A percentile compares a stretch with the other conserved stretches of the same genome.
Evolutionary conservation across 2,113 vertebrate species (phyloP).

Genomic region (Ellobius talpinus): DNA sequence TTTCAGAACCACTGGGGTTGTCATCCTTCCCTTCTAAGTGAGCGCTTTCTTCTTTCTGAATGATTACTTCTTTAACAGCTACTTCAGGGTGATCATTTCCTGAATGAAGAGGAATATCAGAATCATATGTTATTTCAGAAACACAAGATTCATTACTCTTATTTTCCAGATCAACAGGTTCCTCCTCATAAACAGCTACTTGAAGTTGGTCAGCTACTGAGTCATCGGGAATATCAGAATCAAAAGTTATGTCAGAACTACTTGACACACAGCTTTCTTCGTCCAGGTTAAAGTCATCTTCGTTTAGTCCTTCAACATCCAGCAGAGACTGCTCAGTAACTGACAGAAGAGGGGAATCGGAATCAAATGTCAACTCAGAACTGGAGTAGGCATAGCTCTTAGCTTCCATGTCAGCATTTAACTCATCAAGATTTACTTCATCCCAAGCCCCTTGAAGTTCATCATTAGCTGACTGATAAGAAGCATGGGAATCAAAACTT

Average conservation of each 20-base stretch:
- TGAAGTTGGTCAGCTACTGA: constrained; percentile 82
- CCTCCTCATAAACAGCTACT: constrained; percentile 85
- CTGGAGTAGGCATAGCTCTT: constrained; percentile 76
- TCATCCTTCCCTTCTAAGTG: constrained; percentile 89
- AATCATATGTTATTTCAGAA: constrained; percentile 86
- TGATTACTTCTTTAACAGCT: constrained; percentile 85
- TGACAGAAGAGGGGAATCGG: constrained; percentile 78
- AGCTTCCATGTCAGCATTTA: constrained; percentile 89
- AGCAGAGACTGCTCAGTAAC: constrained; percentile 81
- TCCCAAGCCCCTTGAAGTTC: constrained; percentile 79
- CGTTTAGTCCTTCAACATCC: constrained; percentile 87
- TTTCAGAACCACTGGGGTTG: constrained; percentile 86
- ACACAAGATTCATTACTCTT: constrained; percentile 87
- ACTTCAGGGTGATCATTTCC: constrained; percentile 80
- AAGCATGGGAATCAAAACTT: constrained; percentile 91
- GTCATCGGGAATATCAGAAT: constrained; percentile 78
- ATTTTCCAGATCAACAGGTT: constrained; percentile 89
- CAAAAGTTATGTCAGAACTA: constrained; percentile 86
- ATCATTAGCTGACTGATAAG: constrained; percentile 82
- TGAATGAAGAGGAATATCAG: constrained; percentile 80
- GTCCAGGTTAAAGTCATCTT: constrained; percentile 88
- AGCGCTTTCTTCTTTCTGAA: constrained; percentile 89
- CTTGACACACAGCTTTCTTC: constrained; percentile 88
- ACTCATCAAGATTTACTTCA: constrained; percentile 89
- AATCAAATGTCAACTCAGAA: constrained; percentile 87